A percentile compares a stretch with the other conserved stretches of the same genome.
phyloP scores from a whole-genome alignment of 2,113 vertebrate genomes.

The Herpetotheres cachinnans region DNA sequence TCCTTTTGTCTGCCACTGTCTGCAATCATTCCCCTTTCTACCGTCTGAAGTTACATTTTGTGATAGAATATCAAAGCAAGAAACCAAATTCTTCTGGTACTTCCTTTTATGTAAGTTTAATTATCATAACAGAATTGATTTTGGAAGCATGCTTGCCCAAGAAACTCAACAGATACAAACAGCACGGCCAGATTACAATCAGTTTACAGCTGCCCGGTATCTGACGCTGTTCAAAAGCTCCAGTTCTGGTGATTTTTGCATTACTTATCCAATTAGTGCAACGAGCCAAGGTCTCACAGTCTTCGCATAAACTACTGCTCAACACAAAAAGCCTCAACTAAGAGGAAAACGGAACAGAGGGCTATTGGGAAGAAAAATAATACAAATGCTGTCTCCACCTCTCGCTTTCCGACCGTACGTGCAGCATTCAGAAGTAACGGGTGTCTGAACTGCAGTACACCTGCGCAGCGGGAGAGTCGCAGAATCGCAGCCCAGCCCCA shows the following conservation, averaged over 20 bases:
- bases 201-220: not conserved
- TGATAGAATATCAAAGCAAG: not conserved
- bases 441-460: not conserved
- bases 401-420: rapidly evolving
- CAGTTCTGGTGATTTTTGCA: not conserved
- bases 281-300: not conserved
- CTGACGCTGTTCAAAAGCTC: not conserved
- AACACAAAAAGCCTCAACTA: not conserved
- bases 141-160: not conserved
- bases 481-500: not conserved
- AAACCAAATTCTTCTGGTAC: not conserved
- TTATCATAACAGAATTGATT: not conserved
- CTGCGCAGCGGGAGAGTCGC: not conserved
- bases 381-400: not conserved
- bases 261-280: not conserved
- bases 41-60: not conserved
- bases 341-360: not conserved
- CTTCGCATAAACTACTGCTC: not conserved
- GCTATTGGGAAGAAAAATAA: not conserved
- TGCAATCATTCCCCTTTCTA: not conserved
- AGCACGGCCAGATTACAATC: no score
- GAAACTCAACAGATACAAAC: not conserved
- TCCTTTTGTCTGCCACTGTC: not conserved
- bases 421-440: not conserved
- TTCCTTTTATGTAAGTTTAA: not conserved